Evolutionary conservation across 2,888 invertebrate genomes (phyloP).

Genomic region (Drosophila stalkeri): DNA sequence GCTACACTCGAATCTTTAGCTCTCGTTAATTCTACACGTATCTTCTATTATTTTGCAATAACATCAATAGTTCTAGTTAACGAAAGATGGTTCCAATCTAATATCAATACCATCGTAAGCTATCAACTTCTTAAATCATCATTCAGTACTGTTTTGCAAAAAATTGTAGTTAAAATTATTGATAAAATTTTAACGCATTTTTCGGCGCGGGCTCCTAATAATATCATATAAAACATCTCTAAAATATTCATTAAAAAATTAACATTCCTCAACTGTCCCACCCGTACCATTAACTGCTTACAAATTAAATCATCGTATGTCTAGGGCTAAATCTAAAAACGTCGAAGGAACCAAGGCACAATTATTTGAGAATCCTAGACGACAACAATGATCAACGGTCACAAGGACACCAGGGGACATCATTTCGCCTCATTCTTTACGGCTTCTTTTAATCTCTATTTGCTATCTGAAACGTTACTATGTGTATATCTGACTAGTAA

Average conservation of each 20-base stretch:
- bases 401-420: neutral
- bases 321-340: constrained; percentile 68
- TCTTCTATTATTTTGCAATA: constrained; percentile 77
- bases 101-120: constrained; percentile 15
- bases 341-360: constrained; percentile 77
- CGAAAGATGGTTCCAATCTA: constrained; percentile 34
- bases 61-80: constrained; percentile 73
- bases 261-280: constrained; percentile 17
- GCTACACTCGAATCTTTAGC: constrained; percentile 35
- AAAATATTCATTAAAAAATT: constrained; percentile 56
- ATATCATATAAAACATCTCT: constrained; percentile 61
- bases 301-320: constrained; percentile 59
- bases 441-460: constrained; percentile 13
- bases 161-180: constrained; percentile 64
- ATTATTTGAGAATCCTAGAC: constrained; percentile 69
- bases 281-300: constrained; percentile 38
- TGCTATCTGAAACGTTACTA: constrained; percentile 49
- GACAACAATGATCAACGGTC: constrained; percentile 16
- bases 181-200: constrained; percentile 65
- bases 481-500: constrained; percentile 26
- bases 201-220: constrained; percentile 48
- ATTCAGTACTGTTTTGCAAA: constrained; percentile 53
- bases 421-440: constrained; percentile 34
- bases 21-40: constrained; percentile 47
- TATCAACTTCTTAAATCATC: constrained; percentile 43